Percentiles rank a stretch among this genome's conserved stretches.
These are phyloP conservation scores for Scaptomyza reducta DNA, from an alignment of 2,888 invertebrate species.

Conservation along the genomic window DNA sequence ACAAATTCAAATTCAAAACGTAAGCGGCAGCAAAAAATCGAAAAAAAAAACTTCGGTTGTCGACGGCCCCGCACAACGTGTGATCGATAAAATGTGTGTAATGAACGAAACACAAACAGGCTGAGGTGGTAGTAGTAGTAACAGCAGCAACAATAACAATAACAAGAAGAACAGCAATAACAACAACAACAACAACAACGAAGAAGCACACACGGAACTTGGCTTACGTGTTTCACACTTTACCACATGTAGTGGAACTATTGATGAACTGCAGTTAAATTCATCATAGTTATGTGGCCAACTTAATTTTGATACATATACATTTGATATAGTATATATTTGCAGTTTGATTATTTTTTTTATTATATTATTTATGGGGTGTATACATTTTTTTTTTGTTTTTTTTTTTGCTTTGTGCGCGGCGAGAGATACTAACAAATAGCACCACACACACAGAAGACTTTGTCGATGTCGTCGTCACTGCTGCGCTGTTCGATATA, in stretches of 20 bases:
- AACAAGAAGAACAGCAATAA: conserved; percentile 11
- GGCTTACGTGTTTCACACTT: conserved; percentile 60
- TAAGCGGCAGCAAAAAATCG: conserved; percentile 36
- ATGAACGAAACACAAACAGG: conserved; percentile 33
- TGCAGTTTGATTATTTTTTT: conserved; percentile 2
- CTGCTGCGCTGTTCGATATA: conserved; percentile 75
- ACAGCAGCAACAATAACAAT: conserved; percentile 18
- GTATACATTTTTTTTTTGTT: conserved; percentile 48
- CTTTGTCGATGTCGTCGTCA: conserved; percentile 51
- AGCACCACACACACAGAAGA: conserved; percentile 55
- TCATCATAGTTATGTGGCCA: conserved; percentile 18
- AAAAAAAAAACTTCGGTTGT: conserved; percentile 20
- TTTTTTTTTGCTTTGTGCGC: conserved; percentile 50
- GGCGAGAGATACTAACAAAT: conserved; percentile 61
- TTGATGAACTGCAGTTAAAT: conserved; percentile 48
- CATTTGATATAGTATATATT: background rate
- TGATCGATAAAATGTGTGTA: conserved; percentile 65
- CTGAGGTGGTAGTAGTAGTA: conserved; percentile 22
- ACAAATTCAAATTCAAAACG: conserved; percentile 35
- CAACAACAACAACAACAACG: conserved; percentile 15
- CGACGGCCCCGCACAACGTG: conserved; percentile 51
- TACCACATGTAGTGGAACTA: conserved; percentile 37
- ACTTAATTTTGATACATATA: background rate
- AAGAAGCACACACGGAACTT: conserved; percentile 38
- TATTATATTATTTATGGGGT: conserved; percentile 35